phyloP scores from a whole-genome alignment of 64 coral and sea anemone species.

The Stichodactyla helianthus region DNA sequence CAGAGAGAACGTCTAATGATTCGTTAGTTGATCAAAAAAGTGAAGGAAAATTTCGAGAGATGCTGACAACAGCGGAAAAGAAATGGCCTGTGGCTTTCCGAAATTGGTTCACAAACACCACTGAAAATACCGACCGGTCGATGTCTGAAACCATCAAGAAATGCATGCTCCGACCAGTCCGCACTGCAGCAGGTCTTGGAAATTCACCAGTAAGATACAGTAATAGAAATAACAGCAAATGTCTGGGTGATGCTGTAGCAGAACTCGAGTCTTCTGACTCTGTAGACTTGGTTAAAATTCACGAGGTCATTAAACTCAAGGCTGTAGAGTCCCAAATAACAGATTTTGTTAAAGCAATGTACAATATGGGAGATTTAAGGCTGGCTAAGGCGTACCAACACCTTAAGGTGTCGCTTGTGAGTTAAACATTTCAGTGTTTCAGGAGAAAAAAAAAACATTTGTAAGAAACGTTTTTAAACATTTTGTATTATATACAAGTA shows the following conservation, averaged over 20 bases:
- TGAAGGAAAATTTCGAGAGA: neutral
- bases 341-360: slow-evolving; percentile 33
- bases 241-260: neutral
- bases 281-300: slow-evolving; percentile 10
- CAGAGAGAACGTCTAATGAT: neutral
- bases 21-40: slow-evolving; percentile 8
- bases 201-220: slow-evolving; percentile 9
- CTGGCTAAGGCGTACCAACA: slow-evolving; percentile 16
- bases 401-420: neutral
- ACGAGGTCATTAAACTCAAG: neutral
- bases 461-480: no score
- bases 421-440: neutral
- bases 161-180: neutral
- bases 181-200: neutral
- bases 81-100: neutral
- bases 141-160: slow-evolving; percentile 2
- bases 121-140: neutral
- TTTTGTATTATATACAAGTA: no score
- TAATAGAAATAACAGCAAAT: neutral
- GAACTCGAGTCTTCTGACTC: neutral
- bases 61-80: neutral
- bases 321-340: slow-evolving; percentile 11
- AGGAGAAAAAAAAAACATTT: no score
- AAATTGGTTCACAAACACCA: neutral
- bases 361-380: slow-evolving; percentile 21